phyloP scores from a whole-genome alignment of 2,797 vertebrate genomes.

The Amblyopsis hoosieri region DNA sequence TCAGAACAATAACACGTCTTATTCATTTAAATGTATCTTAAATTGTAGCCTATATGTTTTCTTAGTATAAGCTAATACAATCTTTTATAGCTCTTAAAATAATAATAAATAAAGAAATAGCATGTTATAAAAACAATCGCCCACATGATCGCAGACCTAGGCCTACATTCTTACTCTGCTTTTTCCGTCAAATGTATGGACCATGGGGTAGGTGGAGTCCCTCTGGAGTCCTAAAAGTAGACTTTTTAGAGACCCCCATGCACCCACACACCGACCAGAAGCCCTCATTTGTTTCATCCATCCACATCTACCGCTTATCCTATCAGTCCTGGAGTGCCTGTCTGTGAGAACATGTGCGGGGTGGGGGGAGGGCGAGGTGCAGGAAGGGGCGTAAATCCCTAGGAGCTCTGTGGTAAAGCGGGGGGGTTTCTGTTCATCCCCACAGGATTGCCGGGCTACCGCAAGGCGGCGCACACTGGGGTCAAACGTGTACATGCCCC shows the following conservation, averaged over 20 bases:
- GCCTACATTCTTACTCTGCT: constrained; percentile 17
- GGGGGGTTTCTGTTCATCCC: constrained; percentile 35
- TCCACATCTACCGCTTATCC: constrained; percentile 41
- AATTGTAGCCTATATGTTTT: too few relatives aligned
- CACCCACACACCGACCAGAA: constrained; percentile 13
- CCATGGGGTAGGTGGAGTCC: constrained; percentile 17
- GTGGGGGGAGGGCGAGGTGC: constrained; percentile 15
- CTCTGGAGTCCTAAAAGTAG: constrained; percentile 39
- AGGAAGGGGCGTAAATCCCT: constrained; percentile 4
- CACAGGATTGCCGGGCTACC: constrained; percentile 36
- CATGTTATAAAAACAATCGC: not conserved
- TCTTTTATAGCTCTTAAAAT: too few relatives aligned
- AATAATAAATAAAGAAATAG: too few relatives aligned
- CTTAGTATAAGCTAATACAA: too few relatives aligned
- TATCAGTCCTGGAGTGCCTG: constrained; percentile 20
- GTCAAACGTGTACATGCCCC: constrained; percentile 64
- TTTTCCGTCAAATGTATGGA: constrained; percentile 5
- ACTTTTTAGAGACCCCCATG: constrained; percentile 32
- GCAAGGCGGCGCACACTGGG: constrained; percentile 40
- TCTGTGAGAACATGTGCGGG: constrained; percentile 12
- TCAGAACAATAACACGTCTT: too few relatives aligned
- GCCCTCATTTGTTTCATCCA: constrained; percentile 33
- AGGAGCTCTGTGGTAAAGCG: not conserved
- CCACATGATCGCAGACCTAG: not conserved
- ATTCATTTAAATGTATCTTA: too few relatives aligned